A percentile compares a stretch with the other conserved stretches of the same genome.
phyloP scores from a whole-genome alignment of 2,888 invertebrate species.

The Herminia tarsipennalis region DNA sequence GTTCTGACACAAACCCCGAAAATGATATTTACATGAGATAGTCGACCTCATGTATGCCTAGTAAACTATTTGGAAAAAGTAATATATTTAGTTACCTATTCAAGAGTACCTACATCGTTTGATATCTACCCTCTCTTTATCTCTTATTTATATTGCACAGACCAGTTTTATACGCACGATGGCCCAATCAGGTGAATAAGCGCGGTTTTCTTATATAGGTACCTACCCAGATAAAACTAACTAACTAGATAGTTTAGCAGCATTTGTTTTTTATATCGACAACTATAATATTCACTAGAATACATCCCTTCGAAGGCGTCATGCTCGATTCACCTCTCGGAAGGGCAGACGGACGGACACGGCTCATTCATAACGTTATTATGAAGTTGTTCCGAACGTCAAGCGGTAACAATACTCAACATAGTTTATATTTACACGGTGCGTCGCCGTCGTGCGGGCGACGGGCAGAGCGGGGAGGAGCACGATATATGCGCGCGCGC shows the following conservation, averaged over 20 bases:
- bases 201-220: too few species aligned
- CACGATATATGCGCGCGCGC: slow-evolving; percentile 48
- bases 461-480: slow-evolving; percentile 25
- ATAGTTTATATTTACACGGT: slow-evolving; percentile 37
- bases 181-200: too few species aligned
- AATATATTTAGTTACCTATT: background rate
- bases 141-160: too few species aligned
- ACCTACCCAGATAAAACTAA: background rate
- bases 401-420: slow-evolving; percentile 34
- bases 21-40: too few species aligned
- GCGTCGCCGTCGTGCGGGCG: slow-evolving; percentile 18
- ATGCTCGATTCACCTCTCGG: background rate
- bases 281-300: too few species aligned
- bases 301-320: too few species aligned
- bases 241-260: too few species aligned
- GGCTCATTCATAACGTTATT: slow-evolving; percentile 45
- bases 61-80: too few species aligned
- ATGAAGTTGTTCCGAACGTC: slow-evolving; percentile 29
- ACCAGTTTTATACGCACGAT: too few species aligned
- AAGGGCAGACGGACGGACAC: background rate
- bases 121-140: background rate
- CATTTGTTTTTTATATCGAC: too few species aligned
- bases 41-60: too few species aligned
- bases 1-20: too few species aligned
- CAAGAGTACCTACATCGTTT: background rate